A percentile compares a stretch with the other conserved stretches of the same genome.
Conservation (phyloP, 2,888 invertebrate genomes). For the Pecten maximus region DNA sequence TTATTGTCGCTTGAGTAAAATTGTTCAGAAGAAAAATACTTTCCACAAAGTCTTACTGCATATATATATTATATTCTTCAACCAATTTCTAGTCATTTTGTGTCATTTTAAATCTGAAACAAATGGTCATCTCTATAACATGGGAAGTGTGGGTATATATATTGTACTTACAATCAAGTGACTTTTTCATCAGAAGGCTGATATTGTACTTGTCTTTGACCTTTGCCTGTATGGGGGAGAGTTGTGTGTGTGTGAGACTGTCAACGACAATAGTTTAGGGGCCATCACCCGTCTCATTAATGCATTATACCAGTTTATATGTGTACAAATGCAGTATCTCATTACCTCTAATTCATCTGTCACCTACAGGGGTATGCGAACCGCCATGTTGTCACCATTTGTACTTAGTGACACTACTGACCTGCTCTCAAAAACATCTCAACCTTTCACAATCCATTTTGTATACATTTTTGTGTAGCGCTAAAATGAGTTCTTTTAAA, state of each 20-base stretch:
- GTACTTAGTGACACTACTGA: neutral
- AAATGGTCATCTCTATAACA: neutral
- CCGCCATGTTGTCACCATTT: constrained; percentile 16
- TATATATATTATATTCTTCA: constrained; percentile 14
- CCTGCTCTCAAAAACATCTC: neutral
- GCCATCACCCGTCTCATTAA: neutral
- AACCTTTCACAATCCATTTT: neutral
- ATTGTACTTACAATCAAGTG: neutral
- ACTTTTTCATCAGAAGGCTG: neutral
- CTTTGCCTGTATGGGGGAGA: neutral
- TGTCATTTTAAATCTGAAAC: neutral
- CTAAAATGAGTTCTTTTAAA: neutral
- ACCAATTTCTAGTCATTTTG: constrained; percentile 24
- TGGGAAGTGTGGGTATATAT: neutral
- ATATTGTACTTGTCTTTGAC: neutral
- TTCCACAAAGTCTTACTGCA: neutral
- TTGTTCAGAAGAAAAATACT: neutral
- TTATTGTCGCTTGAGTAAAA: neutral
- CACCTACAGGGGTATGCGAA: neutral
- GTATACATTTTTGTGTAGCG: neutral
- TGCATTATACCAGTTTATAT: neutral
- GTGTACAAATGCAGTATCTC: neutral
- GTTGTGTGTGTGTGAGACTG: neutral
- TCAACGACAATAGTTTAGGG: neutral
- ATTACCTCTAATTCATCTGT: neutral